Evolutionary conservation across 1,140 invertebrate genomes (phyloP).

Genomic region (Bombus sibiricus): DNA sequence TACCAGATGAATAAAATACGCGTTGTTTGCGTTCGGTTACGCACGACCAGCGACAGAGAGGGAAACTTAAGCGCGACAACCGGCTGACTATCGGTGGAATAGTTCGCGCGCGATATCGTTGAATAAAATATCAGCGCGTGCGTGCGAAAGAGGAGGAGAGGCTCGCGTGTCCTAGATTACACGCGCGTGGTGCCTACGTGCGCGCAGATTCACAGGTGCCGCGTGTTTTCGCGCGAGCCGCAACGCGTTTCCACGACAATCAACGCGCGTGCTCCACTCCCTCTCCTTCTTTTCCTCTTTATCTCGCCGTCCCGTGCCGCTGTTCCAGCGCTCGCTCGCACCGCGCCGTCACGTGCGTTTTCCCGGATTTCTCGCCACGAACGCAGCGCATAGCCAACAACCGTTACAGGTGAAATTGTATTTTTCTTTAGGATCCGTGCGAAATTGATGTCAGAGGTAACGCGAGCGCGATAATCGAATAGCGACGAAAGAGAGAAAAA

Average conservation of each 20-base stretch:
- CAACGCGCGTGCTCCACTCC: conserved; percentile 69
- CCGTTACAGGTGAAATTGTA: no score
- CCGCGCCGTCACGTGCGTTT: not conserved
- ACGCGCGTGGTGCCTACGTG: not conserved
- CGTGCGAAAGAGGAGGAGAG: conserved; percentile 6
- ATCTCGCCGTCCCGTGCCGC: not conserved
- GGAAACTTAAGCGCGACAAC: conserved; percentile 23
- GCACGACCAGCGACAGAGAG: not conserved
- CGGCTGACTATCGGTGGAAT: conserved; percentile 67
- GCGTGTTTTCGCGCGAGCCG: conserved; percentile 66
- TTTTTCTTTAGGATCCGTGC: no score
- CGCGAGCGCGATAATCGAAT: no score
- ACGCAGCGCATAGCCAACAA: not conserved
- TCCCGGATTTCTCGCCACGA: not conserved
- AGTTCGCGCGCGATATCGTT: conserved; percentile 77
- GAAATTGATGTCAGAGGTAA: no score
- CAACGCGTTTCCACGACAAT: conserved; percentile 73
- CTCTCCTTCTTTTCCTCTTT: conserved; percentile 1
- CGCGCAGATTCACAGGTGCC: conserved; percentile 28
- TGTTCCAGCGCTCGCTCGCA: not conserved
- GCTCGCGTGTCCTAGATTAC: conserved; percentile 22
- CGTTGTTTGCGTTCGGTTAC: conserved; percentile 28
- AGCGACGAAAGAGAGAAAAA: not conserved
- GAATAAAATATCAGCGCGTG: conserved; percentile 77
- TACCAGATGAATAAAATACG: conserved; percentile 30